These are phyloP conservation scores for Corythornis leucogaster DNA, from an alignment of 2,797 vertebrate species.

Conservation along the genomic window DNA sequence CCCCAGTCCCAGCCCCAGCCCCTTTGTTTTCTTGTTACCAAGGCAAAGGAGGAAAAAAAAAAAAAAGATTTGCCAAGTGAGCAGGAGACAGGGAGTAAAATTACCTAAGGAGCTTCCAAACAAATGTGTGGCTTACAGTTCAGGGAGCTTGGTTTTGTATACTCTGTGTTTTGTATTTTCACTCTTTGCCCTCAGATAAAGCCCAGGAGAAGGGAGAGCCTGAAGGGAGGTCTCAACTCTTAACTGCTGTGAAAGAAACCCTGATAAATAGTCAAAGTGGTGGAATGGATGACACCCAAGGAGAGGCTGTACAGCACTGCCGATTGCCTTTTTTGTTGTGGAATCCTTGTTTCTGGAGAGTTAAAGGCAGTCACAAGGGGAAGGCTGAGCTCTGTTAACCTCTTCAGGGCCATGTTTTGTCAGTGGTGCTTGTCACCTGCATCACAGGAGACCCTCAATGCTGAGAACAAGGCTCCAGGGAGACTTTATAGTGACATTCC, in stretches of 20 bases:
- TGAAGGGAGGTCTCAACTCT: slow-evolving; percentile 10
- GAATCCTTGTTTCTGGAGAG: background rate
- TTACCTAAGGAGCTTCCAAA: slow-evolving; percentile 30
- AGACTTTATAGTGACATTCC: too few species aligned
- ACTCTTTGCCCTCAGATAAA: slow-evolving; percentile 36
- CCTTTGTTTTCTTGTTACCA: background rate
- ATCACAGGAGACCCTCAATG: background rate
- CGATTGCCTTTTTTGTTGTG: background rate
- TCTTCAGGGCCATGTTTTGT: background rate
- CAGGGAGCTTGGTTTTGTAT: slow-evolving; percentile 50
- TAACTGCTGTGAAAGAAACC: background rate
- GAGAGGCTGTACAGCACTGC: background rate
- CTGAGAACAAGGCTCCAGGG: background rate
- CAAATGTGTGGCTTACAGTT: slow-evolving; percentile 36
- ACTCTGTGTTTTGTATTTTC: slow-evolving; percentile 33
- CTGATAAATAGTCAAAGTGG: background rate
- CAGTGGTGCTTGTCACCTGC: background rate
- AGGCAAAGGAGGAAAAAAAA: background rate
- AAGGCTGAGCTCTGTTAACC: background rate
- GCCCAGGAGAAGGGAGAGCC: background rate
- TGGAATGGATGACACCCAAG: background rate
- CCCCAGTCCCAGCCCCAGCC: too few species aligned
- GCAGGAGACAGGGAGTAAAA: slow-evolving; percentile 12
- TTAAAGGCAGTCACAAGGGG: background rate
- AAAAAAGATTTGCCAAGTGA: background rate